A percentile compares a stretch with the other conserved stretches of the same genome.
phyloP scores from a whole-genome alignment of 1,140 invertebrate genomes.

The Diorhabda carinulata region DNA sequence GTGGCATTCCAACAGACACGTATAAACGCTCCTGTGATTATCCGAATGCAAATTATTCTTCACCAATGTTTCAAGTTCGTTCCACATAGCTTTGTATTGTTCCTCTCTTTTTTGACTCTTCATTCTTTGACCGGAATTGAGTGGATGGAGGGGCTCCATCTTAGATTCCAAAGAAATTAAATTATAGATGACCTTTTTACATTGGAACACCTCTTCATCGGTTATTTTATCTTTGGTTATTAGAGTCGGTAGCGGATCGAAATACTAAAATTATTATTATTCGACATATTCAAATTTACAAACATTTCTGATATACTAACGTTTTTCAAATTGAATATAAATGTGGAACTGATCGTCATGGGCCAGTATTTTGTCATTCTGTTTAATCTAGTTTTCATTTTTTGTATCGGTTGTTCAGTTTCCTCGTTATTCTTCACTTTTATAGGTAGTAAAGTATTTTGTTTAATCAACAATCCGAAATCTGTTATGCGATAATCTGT shows the following conservation, averaged over 20 bases:
- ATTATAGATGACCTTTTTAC: constrained; percentile 81
- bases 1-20: constrained; percentile 79
- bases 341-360: constrained; percentile 82
- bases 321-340: constrained; percentile 83
- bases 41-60: constrained; percentile 65
- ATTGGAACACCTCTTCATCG: constrained; percentile 82
- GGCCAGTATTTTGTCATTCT: constrained; percentile 89
- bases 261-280: constrained; percentile 55
- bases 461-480: constrained; percentile 84
- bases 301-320: constrained; percentile 51
- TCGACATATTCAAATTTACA: background rate
- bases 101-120: constrained; percentile 71
- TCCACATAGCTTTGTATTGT: constrained; percentile 86
- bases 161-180: constrained; percentile 79
- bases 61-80: constrained; percentile 81
- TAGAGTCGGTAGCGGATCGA: constrained; percentile 74
- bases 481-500: constrained; percentile 88
- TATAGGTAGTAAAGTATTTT: constrained; percentile 73
- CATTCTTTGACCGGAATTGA: constrained; percentile 56
- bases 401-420: constrained; percentile 51
- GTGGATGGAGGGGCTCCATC: constrained; percentile 73
- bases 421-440: constrained; percentile 48
- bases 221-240: constrained; percentile 80
- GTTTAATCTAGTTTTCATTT: constrained; percentile 66
- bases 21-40: constrained; percentile 73